Base-by-base conservation (phyloP, 2,113 vertebrate species). In the Serilophus lunatus region DNA sequence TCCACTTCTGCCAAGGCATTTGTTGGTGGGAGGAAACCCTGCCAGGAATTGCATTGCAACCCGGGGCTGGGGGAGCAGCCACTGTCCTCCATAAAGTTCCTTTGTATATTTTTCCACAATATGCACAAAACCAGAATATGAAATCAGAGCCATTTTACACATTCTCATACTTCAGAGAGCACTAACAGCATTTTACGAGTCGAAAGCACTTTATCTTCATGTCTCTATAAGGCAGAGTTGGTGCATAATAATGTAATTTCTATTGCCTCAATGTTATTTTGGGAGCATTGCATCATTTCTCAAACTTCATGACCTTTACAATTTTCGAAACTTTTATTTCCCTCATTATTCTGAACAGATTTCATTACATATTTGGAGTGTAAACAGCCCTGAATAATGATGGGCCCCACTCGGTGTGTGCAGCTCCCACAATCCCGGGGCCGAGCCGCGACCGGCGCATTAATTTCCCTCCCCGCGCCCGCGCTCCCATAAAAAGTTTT, bases 361-460 rank as follows among this genome's bases (percentile, higher is more conserved):
- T 99, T 99, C 99, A 99, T 99, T 99, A 99, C 98, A 98, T 99
- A 99, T 99, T 99, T 99, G 99, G 99, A 99, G 99, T 99, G 99
- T 99, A 99, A 99, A 99, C 99, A 99, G 99, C 98, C 98, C 98
- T 99, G 99, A 99, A 99, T 99, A 99, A 99, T 99, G 99, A 99
- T 98, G 98, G 98, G 96, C 97, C 97, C 98, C 98, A 98, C 98
- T 98, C 98, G 97, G 98, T 98, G 98, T 98, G 98, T 98, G 98
- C 98, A 98, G 98, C 98, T 98, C 97, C 98, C 98, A 98, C 98
- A 97, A 98, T 98, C 92, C 98, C 98, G 97, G 95, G 97, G 98
- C 98, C 79, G 97, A 98, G 98, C 98, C 97, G 97, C 98, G 98
- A 98, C 98, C 98, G 98, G 98, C 96, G 98, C 98, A 98, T 98